A percentile compares a stretch with the other conserved stretches of the same genome.
Conservation (phyloP, 2,888 invertebrate species). For the Drosophila mercatorum region DNA sequence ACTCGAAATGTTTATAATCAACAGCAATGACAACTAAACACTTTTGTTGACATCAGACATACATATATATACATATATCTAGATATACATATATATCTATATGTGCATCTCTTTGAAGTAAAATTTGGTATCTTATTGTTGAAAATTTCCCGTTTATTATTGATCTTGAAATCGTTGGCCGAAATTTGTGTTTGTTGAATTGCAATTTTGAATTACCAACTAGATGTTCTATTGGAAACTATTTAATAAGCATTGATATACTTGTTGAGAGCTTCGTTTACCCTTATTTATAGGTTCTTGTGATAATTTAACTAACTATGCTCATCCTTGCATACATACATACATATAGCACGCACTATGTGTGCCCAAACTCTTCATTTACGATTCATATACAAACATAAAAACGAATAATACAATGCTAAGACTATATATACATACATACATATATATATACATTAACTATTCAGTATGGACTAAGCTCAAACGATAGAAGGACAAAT, state of each 20-base stretch:
- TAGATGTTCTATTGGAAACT: conserved; percentile 26
- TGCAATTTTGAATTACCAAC: conserved; percentile 38
- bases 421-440: conserved; percentile 32
- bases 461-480: conserved; percentile 51
- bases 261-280: conserved; percentile 48
- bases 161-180: conserved; percentile 21
- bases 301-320: conserved; percentile 49
- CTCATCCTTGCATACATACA: conserved; percentile 1
- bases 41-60: conserved; percentile 19
- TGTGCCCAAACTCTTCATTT: conserved; percentile 11
- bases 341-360: background rate
- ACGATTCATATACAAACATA: background rate
- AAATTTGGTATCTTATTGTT: conserved; percentile 34
- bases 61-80: conserved; percentile 13
- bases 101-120: conserved; percentile 14
- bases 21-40: conserved; percentile 5
- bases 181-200: conserved; percentile 50
- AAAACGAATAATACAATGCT: conserved; percentile 27
- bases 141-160: conserved; percentile 30
- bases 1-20: conserved; percentile 26
- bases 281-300: conserved; percentile 41
- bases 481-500: conserved; percentile 53
- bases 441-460: conserved; percentile 10
- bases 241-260: conserved; percentile 36
- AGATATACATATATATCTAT: background rate